These are phyloP conservation scores for Terrapene triunguis DNA, from an alignment of 2,113 vertebrate genomes.

Conservation along the genomic window DNA sequence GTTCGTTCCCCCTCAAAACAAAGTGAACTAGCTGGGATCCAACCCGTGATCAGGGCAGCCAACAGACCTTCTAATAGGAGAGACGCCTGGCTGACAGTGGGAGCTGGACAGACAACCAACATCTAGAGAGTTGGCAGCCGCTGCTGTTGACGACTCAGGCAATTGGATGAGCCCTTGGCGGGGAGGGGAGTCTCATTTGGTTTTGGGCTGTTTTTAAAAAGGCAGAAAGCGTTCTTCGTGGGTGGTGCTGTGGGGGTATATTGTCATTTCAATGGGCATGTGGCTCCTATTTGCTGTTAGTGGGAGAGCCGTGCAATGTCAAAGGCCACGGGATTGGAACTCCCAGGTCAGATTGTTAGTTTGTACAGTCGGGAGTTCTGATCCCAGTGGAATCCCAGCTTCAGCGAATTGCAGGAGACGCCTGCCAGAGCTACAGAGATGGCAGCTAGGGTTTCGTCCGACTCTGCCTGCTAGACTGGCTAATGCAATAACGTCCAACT, in stretches of 20 bases:
- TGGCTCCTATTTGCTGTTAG: background rate
- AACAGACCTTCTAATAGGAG: background rate
- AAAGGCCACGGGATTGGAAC: background rate
- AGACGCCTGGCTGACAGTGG: background rate
- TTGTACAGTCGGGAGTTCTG: background rate
- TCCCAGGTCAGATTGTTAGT: background rate
- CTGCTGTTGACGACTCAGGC: accelerated
- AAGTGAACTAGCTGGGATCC: accelerated
- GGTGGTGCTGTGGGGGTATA: accelerated
- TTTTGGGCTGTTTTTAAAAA: background rate
- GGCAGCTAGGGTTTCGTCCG: background rate
- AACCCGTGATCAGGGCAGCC: background rate
- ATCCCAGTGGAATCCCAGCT: background rate
- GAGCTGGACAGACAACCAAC: accelerated
- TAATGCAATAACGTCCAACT: background rate
- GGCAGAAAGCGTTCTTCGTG: accelerated
- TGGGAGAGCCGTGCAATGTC: background rate
- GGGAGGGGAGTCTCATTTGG: background rate
- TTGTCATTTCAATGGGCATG: accelerated
- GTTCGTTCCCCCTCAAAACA: background rate
- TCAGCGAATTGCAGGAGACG: background rate
- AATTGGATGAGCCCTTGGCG: background rate
- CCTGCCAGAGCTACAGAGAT: background rate
- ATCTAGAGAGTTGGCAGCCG: background rate
- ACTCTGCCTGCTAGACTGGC: background rate